Percentiles rank a stretch among this genome's conserved stretches.
Conservation (phyloP, 2,797 vertebrate species). For the Cottoperca gobio region DNA sequence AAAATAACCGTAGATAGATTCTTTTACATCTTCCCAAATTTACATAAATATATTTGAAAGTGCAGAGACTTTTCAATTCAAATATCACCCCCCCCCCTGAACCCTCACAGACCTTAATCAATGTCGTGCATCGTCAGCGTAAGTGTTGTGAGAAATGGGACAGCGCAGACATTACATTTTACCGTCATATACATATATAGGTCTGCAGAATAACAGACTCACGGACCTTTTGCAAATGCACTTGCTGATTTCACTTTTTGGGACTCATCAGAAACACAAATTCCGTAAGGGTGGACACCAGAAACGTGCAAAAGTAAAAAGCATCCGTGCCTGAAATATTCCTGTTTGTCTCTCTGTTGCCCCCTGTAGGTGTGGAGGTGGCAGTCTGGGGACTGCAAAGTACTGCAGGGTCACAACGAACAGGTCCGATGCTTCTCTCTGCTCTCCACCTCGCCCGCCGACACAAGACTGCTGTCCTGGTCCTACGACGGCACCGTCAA, state of each 20-base stretch:
- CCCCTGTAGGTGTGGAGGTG: conserved; percentile 92
- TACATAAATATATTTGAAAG: no score
- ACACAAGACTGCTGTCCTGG: conserved; percentile 88
- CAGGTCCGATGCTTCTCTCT: conserved; percentile 90
- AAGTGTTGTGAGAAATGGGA: not conserved
- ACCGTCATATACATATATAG: not conserved
- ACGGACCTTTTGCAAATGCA: not conserved
- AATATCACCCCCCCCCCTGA: not conserved
- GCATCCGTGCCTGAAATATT: not conserved
- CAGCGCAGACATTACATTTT: not conserved
- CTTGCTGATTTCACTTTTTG: not conserved
- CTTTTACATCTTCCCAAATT: no score
- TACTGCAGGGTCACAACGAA: conserved; percentile 91
- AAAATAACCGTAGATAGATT: no score
- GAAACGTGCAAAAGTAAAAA: not conserved
- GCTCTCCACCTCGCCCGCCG: conserved; percentile 75
- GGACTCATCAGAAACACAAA: not conserved
- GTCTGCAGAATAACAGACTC: not conserved
- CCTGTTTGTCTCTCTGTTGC: conserved; percentile 21
- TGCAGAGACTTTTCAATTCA: no score
- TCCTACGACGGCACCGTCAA: conserved; percentile 95
- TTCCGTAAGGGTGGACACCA: not conserved
- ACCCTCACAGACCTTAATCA: not conserved
- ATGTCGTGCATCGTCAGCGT: not conserved
- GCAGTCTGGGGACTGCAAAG: conserved; percentile 81